Conservation (phyloP, 2,113 vertebrate genomes). For the Callospermophilus lateralis region DNA sequence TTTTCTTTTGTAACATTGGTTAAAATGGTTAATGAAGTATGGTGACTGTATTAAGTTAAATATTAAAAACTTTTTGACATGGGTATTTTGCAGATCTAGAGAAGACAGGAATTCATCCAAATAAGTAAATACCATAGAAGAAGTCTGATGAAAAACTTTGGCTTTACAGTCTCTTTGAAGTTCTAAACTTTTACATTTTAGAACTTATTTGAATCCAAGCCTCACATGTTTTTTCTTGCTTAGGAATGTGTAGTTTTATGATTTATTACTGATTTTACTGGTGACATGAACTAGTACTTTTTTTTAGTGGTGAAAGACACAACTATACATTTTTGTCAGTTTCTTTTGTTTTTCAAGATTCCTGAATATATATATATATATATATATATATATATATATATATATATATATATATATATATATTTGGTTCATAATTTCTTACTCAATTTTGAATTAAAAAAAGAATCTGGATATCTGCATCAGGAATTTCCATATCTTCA, state of each 20-base stretch:
- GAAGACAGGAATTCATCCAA: not conserved
- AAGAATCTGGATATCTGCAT: not conserved
- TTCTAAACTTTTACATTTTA: not conserved
- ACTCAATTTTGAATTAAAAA: not conserved
- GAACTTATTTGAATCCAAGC: not conserved
- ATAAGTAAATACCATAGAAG: not conserved
- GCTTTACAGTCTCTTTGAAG: not conserved
- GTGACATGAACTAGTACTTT: not conserved
- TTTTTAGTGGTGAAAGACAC: not conserved
- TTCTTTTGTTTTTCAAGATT: not conserved
- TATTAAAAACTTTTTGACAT: not conserved
- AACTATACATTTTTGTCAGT: not conserved
- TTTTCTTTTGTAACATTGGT: not conserved
- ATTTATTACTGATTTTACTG: not conserved
- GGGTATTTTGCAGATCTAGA: not conserved
- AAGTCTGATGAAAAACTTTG: not conserved
- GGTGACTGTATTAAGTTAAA: not conserved
- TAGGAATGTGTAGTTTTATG: not conserved
- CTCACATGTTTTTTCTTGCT: not conserved
- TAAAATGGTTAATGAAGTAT: not conserved
- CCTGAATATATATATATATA: not conserved
- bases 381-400: not conserved
- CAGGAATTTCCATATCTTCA: not conserved
- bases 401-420: no score
- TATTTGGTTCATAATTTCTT: not conserved